Evolutionary conservation across 64 coral and sea anemone genomes (phyloP).

Genomic region (Porites lutea): DNA sequence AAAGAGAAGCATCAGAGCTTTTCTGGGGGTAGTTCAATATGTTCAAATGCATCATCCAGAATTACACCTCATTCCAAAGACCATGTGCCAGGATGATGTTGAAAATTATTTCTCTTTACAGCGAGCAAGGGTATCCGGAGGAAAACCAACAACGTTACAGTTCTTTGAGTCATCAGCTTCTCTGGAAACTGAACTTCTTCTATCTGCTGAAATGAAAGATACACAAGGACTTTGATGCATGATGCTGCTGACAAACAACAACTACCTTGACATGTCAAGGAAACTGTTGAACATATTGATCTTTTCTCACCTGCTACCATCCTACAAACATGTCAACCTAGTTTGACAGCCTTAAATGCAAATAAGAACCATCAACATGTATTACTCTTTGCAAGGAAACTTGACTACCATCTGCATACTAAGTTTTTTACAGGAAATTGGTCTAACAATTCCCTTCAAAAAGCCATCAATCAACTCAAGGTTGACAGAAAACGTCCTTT

Average conservation of each 20-base stretch:
- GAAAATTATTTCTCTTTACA: conserved; percentile 51
- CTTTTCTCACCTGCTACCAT: conserved; percentile 9
- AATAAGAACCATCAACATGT: conserved; percentile 2
- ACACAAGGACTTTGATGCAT: neutral
- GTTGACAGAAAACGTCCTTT: neutral
- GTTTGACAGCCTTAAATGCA: conserved; percentile 18
- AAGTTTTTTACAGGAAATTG: neutral
- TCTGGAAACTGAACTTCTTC: neutral
- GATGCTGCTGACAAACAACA: conserved; percentile 22
- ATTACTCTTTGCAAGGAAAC: neutral
- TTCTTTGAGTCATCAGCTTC: conserved; percentile 11
- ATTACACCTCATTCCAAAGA: conserved; percentile 23
- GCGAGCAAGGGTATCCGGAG: neutral
- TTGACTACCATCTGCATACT: neutral
- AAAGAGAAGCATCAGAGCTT: conserved; percentile 32
- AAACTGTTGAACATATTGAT: conserved; percentile 38
- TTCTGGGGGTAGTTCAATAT: conserved; percentile 27
- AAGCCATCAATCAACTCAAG: neutral
- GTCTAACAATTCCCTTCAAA: neutral
- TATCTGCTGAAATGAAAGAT: neutral
- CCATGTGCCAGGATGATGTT: conserved; percentile 43
- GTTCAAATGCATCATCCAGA: conserved; percentile 32
- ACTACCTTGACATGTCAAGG: conserved; percentile 19
- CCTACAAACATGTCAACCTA: conserved; percentile 15
- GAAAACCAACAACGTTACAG: conserved; percentile 21